phyloP scores from a whole-genome alignment of 2,113 vertebrate species.

The Alexandromys fortis region DNA sequence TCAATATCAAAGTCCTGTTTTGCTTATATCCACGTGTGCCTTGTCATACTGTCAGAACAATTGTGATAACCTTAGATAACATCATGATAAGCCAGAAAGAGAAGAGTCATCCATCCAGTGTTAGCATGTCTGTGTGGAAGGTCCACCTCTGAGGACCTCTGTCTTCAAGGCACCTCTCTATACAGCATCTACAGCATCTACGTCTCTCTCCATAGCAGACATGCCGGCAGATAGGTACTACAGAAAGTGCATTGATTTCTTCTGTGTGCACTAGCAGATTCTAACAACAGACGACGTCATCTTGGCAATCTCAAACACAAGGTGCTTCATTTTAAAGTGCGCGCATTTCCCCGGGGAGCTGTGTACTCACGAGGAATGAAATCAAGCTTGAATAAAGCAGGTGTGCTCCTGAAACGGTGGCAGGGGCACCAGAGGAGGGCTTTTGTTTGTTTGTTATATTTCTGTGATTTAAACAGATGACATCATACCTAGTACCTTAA shows the following conservation, averaged over 20 bases:
- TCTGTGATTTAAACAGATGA: constrained; percentile 62
- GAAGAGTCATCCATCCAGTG: not conserved
- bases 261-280: constrained; percentile 41
- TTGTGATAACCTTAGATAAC: constrained; percentile 9
- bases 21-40: constrained; percentile 41
- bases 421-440: constrained; percentile 61
- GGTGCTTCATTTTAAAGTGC: constrained; percentile 72
- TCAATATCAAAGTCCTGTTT: constrained; percentile 66
- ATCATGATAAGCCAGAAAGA: not conserved
- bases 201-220: constrained; percentile 37
- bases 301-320: constrained; percentile 50
- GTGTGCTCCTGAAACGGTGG: constrained; percentile 76
- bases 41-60: not conserved
- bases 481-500: constrained; percentile 25
- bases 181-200: constrained; percentile 10
- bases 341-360: constrained; percentile 52
- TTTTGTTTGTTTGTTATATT: constrained; percentile 60
- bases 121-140: constrained; percentile 1
- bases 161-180: constrained; percentile 15
- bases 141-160: constrained; percentile 36
- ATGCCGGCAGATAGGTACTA: constrained; percentile 23
- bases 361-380: constrained; percentile 58
- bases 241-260: constrained; percentile 36
- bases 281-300: constrained; percentile 32
- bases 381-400: constrained; percentile 59